Base-by-base conservation (phyloP, 2,113 vertebrate genomes). In the Petromus typicus region DNA sequence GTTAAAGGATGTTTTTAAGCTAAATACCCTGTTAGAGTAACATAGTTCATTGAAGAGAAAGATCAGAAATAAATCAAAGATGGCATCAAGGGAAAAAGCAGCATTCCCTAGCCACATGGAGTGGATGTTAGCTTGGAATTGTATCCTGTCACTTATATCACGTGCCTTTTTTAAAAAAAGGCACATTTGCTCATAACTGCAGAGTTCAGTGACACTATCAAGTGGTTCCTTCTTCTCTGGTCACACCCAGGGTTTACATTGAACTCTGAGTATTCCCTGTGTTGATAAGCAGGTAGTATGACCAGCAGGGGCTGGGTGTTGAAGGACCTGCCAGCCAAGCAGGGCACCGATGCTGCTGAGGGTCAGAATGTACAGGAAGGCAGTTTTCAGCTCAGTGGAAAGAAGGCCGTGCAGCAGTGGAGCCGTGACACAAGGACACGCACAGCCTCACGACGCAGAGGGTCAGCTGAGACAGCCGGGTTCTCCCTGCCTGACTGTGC, bases 1-100 rank as follows among this genome's bases (percentile, higher is more conserved):
- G 98, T 98, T 98, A 98, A 98, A 98, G 98, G 96, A 98, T 98
- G 94, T 98, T 99, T 97, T 99, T 98, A 99, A 97, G 78, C 87
- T 97, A 95, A 98, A 98, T 98, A 98, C 98, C 98, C 97, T 98
- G 97, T 98, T 90, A 97, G 45, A 81, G 96, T 96, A 98, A 98
- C 96, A 97, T 97, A 66, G 97, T 98, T 98, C 97, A 95, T 73
- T 96, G 97, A 96, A 97, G 93, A 93, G 86, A 98, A 97, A 98
- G 98, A 98, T 95, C 96, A 97, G 89, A 98, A 98, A 98, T 98
- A 98, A 98, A 97, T 98, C 98, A 98, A 92, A 96, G 56, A 80
- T 82, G 59, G 61, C 91, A 94, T 97, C 90, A 97, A 37, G 75
- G 76, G 73, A 97, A 97, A 98, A 96, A 37, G 37, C 73, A 92